These are phyloP conservation scores for Chrysomallon squamiferum DNA, from an alignment of 1,140 invertebrate species.

Conservation along the genomic window DNA sequence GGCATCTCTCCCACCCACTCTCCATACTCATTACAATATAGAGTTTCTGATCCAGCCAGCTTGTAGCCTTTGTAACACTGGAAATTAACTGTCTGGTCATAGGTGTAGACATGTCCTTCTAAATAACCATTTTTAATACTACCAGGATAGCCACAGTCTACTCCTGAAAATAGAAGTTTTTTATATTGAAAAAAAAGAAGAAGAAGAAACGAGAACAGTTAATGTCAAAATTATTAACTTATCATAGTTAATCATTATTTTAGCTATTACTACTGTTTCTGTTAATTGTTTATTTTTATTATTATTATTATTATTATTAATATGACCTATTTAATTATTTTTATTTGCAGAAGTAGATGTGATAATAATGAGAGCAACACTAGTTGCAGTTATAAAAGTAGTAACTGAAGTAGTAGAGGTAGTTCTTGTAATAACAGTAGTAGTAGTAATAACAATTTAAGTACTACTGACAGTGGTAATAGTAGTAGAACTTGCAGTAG, in stretches of 20 bases:
- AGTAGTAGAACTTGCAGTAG: neutral
- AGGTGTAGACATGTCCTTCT: constrained; percentile 73
- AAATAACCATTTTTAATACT: constrained; percentile 80
- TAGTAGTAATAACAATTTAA: neutral
- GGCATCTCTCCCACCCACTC: constrained; percentile 57
- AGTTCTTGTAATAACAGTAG: neutral
- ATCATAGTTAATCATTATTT: neutral
- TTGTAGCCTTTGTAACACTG: constrained; percentile 71
- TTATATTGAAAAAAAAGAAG: neutral
- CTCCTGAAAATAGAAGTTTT: constrained; percentile 68
- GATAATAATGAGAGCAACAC: neutral
- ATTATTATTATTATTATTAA: too few species aligned
- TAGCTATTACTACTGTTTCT: neutral
- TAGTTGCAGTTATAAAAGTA: neutral
- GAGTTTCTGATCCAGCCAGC: constrained; percentile 72
- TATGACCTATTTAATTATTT: too few species aligned
- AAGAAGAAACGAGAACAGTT: neutral
- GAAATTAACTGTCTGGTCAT: constrained; percentile 63
- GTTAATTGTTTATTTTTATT: too few species aligned
- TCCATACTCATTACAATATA: constrained; percentile 70
- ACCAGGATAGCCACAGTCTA: constrained; percentile 87
- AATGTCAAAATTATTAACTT: neutral
- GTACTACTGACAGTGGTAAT: neutral
- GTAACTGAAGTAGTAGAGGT: neutral
- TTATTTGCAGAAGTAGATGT: neutral